These are phyloP conservation scores for Bombus impatiens DNA, from an alignment of 1,140 invertebrate genomes.

Conservation along the genomic window DNA sequence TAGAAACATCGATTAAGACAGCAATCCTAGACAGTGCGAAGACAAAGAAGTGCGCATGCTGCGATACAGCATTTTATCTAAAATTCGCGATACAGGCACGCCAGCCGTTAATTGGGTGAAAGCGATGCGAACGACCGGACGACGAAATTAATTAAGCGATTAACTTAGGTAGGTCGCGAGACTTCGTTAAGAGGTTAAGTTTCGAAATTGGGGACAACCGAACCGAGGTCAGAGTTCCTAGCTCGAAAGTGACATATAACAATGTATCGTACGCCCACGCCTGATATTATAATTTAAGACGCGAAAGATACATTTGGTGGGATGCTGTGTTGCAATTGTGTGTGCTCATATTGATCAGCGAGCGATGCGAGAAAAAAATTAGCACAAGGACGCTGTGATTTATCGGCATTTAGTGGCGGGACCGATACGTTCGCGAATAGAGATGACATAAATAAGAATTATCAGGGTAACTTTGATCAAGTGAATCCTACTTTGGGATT, in stretches of 20 bases:
- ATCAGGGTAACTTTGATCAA: background rate
- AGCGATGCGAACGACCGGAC: constrained; percentile 70
- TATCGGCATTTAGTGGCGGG: background rate
- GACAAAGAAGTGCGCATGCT: background rate
- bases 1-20: background rate
- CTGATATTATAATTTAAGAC: constrained; percentile 1
- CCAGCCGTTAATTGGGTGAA: constrained; percentile 67
- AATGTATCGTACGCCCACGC: constrained; percentile 49
- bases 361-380: constrained; percentile 8
- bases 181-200: constrained; percentile 71
- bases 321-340: background rate
- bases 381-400: constrained; percentile 30
- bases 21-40: background rate
- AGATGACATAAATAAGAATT: background rate
- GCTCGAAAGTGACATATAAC: constrained; percentile 51
- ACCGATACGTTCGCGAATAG: background rate
- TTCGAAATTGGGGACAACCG: constrained; percentile 72
- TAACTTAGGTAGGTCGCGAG: constrained; percentile 64
- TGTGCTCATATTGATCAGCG: too few relatives aligned
- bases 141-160: constrained; percentile 73
- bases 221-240: constrained; percentile 63
- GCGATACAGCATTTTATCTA: constrained; percentile 42
- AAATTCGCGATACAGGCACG: constrained; percentile 51
- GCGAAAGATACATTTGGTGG: background rate
- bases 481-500: background rate